These are phyloP conservation scores for Plecotus auritus DNA, from an alignment of 2,113 vertebrate genomes.

Conservation along the genomic window DNA sequence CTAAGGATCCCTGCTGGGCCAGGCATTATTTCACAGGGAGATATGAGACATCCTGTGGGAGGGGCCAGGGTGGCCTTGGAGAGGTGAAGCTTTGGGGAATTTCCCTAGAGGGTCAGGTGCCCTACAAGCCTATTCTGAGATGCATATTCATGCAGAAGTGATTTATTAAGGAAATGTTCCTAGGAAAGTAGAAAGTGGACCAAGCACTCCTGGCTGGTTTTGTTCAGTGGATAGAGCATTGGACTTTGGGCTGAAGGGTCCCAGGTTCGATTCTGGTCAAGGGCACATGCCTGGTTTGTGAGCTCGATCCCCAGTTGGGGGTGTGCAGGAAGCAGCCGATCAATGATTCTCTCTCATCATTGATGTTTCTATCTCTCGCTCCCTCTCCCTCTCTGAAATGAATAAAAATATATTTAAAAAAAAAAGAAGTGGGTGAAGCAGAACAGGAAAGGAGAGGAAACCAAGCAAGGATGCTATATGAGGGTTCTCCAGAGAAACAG, in stretches of 20 bases:
- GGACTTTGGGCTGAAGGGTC: too few relatives aligned
- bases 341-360: too few relatives aligned
- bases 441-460: background rate
- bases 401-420: too few relatives aligned
- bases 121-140: background rate
- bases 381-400: too few relatives aligned
- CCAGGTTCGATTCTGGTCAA: too few relatives aligned
- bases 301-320: too few relatives aligned
- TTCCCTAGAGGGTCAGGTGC: background rate
- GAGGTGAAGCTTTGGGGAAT: background rate
- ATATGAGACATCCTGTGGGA: background rate
- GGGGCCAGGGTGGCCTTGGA: background rate
- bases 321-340: too few relatives aligned
- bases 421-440: background rate
- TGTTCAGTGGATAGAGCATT: too few relatives aligned
- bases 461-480: background rate
- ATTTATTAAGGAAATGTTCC: background rate
- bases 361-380: too few relatives aligned
- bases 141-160: background rate
- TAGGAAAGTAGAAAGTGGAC: background rate
- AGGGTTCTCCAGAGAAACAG: background rate
- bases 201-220: too few relatives aligned
- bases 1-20: background rate
- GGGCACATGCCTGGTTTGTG: too few relatives aligned
- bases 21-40: background rate